Conservation (phyloP, 1,140 invertebrate genomes). For the Drosophila orena region DNA sequence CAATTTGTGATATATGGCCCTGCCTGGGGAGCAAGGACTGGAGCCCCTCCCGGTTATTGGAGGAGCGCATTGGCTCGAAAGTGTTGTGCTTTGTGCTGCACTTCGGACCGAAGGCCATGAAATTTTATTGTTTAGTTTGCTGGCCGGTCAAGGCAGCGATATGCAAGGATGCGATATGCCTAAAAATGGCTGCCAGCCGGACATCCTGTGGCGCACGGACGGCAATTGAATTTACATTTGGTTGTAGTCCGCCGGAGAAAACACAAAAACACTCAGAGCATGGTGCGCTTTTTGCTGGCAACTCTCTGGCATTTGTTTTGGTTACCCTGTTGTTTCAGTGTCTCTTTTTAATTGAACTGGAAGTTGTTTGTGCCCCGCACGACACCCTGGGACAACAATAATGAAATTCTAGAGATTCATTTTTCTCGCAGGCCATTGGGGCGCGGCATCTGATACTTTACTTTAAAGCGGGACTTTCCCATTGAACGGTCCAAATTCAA, state of each 20-base stretch:
- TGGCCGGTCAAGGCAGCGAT: slow-evolving; percentile 66
- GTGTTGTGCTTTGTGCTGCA: slow-evolving; percentile 57
- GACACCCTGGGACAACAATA: slow-evolving; percentile 48
- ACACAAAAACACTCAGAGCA: slow-evolving; percentile 40
- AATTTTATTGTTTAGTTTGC: slow-evolving; percentile 76
- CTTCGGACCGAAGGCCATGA: slow-evolving; percentile 46
- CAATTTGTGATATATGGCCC: slow-evolving; percentile 76
- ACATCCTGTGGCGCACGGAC: slow-evolving; percentile 67
- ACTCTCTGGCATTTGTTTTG: slow-evolving; percentile 66
- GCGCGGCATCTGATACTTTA: not conserved
- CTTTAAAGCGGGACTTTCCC: slow-evolving; percentile 26
- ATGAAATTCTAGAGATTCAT: slow-evolving; percentile 71
- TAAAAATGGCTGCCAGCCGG: slow-evolving; percentile 72
- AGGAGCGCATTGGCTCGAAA: slow-evolving; percentile 37
- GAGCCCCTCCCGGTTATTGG: slow-evolving; percentile 19
- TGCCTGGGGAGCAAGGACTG: slow-evolving; percentile 4
- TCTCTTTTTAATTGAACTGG: slow-evolving; percentile 59
- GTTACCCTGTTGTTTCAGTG: slow-evolving; percentile 42
- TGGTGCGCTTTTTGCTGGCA: slow-evolving; percentile 60
- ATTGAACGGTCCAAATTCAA: slow-evolving; percentile 36
- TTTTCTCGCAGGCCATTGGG: slow-evolving; percentile 28
- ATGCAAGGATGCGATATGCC: slow-evolving; percentile 73
- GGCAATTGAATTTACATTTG: slow-evolving; percentile 82
- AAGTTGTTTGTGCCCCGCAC: slow-evolving; percentile 40
- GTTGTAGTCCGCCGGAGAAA: slow-evolving; percentile 42